Base-by-base conservation (phyloP, 2,113 vertebrate species). In the Sigmodon hispidus region DNA sequence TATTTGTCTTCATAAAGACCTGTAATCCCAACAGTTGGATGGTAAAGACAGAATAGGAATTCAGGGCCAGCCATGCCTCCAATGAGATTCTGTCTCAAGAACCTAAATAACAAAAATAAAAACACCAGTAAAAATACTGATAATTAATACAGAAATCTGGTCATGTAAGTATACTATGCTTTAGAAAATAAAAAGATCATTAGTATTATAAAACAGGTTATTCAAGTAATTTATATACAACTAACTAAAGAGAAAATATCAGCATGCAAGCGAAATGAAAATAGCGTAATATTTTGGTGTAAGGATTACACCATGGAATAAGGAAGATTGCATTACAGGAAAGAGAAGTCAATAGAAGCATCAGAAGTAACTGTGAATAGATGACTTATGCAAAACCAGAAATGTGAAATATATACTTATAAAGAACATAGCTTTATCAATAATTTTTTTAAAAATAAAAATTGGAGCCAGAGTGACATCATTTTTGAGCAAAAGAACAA, bases 1-100 rank as follows among this genome's bases (percentile, higher is more conserved):
- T 24, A 34, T 87, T 95, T 94, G 11, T 73, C 57, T 89, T 86
- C 52, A 83, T 59, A 87, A 89, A 95, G 52, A 29, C 59, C 40
- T 31, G 40, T 17, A 29, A 67, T 50, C 59, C 61, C 43, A 65
- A 48, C 17, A 22, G 4, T 29, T 22, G 4, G 61, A 16, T 21
- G 83, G 4, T 16, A 67, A 61, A 17, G 16, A 10, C 61, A 85
- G 5, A 31, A 34, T 43, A 22, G 59, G 13, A 43, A 3, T 31
- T 63, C n/a, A 43, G 19, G 6, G 29, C 81, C 26, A 63, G 16
- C 61, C 50, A 59, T 48, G 40, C 43, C 29, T 40, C 13, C 40
- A 65, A 29, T 85, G 43, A 85, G 61, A 48, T 29, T 63, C 83
- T 85, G 29, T 36, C 61, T 59, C 40, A 63, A 31, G 15, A 63